Conservation (phyloP, 2,888 invertebrate species). For the Norana najaformis region DNA sequence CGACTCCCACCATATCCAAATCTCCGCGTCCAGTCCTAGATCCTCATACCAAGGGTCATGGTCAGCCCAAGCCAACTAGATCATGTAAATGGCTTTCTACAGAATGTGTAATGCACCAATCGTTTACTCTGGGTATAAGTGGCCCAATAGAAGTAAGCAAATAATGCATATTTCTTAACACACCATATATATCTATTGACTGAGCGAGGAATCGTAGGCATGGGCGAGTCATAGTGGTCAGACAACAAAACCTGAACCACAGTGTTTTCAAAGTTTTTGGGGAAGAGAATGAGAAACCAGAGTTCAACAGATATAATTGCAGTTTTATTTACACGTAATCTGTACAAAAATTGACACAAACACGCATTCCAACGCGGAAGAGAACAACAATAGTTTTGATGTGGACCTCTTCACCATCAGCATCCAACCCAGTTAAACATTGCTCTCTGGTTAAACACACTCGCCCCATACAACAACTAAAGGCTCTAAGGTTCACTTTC, state of each 20-base stretch:
- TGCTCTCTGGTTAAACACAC: not conserved
- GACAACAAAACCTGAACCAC: no score
- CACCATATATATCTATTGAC: no score
- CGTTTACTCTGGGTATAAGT: no score
- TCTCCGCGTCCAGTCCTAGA: no score
- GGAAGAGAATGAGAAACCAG: not conserved
- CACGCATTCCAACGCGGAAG: not conserved
- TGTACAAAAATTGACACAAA: not conserved
- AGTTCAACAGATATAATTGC: not conserved
- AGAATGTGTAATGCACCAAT: not conserved
- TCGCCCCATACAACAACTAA: not conserved
- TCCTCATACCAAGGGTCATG: no score
- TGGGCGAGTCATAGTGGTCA: no score
- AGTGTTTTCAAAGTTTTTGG: no score
- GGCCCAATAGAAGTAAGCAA: not conserved
- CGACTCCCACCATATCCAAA: no score
- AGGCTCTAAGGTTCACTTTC: not conserved
- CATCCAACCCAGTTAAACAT: not conserved
- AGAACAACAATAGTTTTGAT: not conserved
- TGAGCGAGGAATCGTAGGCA: no score
- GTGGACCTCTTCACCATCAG: not conserved
- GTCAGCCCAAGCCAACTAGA: no score
- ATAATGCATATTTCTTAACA: no score
- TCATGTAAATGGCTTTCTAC: no score
- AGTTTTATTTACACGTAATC: not conserved